Percentiles rank a stretch among this genome's conserved stretches.
These are phyloP conservation scores for Tenthredo notha DNA, from an alignment of 2,888 invertebrate genomes.

Conservation along the genomic window DNA sequence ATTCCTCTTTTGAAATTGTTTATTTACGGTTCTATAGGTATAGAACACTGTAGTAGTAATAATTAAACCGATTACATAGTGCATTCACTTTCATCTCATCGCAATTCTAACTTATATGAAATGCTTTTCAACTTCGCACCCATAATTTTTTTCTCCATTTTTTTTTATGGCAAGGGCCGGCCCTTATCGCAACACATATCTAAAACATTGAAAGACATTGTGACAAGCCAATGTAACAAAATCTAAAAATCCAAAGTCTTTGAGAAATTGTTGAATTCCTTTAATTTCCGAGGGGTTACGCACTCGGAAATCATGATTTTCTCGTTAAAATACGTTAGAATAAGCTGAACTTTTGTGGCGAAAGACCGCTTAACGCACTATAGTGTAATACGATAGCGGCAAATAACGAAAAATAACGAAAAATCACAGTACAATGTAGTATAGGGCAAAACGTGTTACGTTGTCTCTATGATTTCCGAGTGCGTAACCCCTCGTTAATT, in stretches of 20 bases:
- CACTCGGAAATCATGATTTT: too few relatives aligned
- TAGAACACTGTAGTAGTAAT: not conserved
- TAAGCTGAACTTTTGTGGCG: too few relatives aligned
- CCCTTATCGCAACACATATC: constrained; percentile 54
- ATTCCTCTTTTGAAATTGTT: constrained; percentile 45
- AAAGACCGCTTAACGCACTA: too few relatives aligned
- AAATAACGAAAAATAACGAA: too few relatives aligned
- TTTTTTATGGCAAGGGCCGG: constrained; percentile 68
- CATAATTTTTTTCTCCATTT: constrained; percentile 27
- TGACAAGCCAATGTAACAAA: constrained; percentile 29
- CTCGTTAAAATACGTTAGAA: too few relatives aligned
- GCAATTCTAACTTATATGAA: not conserved
- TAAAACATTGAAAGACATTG: constrained; percentile 39
- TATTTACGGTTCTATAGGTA: not conserved
- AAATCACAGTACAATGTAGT: too few relatives aligned
- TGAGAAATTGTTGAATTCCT: not conserved
- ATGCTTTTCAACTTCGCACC: not conserved
- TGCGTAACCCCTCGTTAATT: too few relatives aligned
- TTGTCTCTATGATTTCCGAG: too few relatives aligned
- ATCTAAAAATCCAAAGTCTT: constrained; percentile 19
- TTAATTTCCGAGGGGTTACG: too few relatives aligned
- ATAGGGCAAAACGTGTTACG: too few relatives aligned
- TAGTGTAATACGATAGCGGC: too few relatives aligned
- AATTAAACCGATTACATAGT: constrained; percentile 19
- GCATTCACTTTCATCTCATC: constrained; percentile 29